A percentile compares a stretch with the other conserved stretches of the same genome.
These are phyloP conservation scores for Andrena cerasifolii DNA, from an alignment of 1,140 invertebrate species.

Conservation along the genomic window DNA sequence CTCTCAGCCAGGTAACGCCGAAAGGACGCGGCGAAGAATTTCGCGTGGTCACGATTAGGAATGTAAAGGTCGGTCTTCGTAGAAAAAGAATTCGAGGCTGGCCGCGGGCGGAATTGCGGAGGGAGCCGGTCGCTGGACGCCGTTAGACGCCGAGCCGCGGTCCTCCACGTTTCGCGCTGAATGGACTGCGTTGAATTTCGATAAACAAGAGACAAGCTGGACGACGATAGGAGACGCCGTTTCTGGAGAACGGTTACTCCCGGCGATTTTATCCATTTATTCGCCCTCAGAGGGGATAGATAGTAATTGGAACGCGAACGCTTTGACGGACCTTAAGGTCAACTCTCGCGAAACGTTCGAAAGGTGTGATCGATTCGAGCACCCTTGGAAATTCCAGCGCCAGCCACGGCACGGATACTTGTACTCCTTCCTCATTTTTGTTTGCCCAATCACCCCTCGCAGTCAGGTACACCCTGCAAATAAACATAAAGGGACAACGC, in stretches of 20 bases:
- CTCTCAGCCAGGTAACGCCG: conserved; percentile 32
- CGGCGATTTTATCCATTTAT: no score
- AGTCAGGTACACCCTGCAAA: background rate
- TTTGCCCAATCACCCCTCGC: conserved; percentile 12
- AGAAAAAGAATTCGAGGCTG: conserved; percentile 24
- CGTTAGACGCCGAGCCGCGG: conserved; percentile 12
- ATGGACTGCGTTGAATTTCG: background rate
- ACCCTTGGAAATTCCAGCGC: no score
- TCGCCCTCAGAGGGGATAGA: background rate
- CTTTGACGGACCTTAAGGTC: no score
- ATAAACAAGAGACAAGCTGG: no score
- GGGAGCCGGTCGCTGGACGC: background rate
- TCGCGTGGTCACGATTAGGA: conserved; percentile 57
- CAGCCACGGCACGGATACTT: no score
- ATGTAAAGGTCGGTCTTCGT: conserved; percentile 45
- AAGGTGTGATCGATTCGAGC: background rate
- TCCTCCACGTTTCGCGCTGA: background rate
- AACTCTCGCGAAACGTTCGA: no score
- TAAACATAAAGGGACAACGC: background rate
- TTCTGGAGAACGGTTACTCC: no score
- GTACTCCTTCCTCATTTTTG: background rate
- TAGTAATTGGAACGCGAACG: no score
- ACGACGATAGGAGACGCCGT: no score
- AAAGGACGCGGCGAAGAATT: conserved; percentile 48
- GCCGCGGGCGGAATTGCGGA: background rate